phyloP scores from a whole-genome alignment of 2,888 invertebrate species.

The Aspidapion aeneum region DNA sequence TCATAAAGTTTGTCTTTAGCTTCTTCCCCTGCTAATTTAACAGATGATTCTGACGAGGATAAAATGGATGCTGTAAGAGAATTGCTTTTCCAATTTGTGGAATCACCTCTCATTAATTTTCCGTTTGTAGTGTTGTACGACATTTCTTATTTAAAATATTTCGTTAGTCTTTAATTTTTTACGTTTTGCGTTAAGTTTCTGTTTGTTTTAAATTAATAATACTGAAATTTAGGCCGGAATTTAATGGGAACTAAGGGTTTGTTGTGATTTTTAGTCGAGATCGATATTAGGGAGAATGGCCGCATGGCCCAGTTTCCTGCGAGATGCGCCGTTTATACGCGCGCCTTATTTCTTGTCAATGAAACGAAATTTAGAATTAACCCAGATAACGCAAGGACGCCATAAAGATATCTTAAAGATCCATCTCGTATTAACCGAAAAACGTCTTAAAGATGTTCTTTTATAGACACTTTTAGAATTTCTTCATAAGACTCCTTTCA shows the following conservation, averaged over 20 bases:
- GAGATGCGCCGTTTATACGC: neutral
- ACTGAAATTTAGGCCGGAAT: neutral
- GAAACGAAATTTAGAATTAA: too few species aligned
- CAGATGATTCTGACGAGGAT: slow-evolving; percentile 51
- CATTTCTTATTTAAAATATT: slow-evolving; percentile 42
- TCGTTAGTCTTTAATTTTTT: neutral
- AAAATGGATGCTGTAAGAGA: slow-evolving; percentile 24
- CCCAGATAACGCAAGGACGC: too few species aligned
- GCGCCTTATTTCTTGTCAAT: neutral
- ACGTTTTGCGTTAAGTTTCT: neutral
- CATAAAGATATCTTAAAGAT: too few species aligned
- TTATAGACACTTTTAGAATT: too few species aligned
- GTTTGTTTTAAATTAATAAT: neutral
- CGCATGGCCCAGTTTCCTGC: neutral
- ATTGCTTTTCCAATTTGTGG: slow-evolving; percentile 36
- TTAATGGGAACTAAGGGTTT: neutral
- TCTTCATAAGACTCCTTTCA: too few species aligned
- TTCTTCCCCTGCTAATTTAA: slow-evolving; percentile 63
- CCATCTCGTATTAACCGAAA: too few species aligned
- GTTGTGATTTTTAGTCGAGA: slow-evolving; percentile 3
- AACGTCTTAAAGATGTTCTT: too few species aligned
- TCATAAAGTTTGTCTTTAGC: slow-evolving; percentile 71
- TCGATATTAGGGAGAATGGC: neutral
- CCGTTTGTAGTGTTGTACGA: slow-evolving; percentile 58
- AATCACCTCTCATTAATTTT: slow-evolving; percentile 38